Conservation (phyloP, 1,140 invertebrate genomes). For the Hylyphantes graminicola region DNA sequence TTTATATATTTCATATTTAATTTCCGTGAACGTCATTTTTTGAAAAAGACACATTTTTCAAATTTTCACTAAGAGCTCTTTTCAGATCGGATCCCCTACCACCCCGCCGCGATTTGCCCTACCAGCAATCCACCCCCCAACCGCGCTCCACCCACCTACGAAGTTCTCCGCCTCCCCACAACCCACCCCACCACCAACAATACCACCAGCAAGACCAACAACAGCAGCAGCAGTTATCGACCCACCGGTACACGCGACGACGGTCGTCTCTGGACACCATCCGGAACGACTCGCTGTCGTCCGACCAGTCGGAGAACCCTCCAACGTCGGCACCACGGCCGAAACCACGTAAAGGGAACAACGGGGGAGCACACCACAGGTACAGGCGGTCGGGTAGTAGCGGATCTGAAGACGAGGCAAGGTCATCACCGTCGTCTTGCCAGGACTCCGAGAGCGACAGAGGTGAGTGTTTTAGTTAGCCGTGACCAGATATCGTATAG, state of each 20-base stretch:
- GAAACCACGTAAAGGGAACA: slow-evolving; percentile 68
- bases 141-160: background rate
- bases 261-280: slow-evolving; percentile 29
- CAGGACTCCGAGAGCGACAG: slow-evolving; percentile 75
- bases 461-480: slow-evolving; percentile 61
- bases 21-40: background rate
- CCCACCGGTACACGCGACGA: slow-evolving; percentile 23
- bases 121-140: background rate
- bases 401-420: slow-evolving; percentile 93
- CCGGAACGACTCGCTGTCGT: slow-evolving; percentile 72
- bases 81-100: slow-evolving; percentile 17
- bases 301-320: slow-evolving; percentile 75
- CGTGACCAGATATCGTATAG: too few relatives aligned
- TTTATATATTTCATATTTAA: background rate
- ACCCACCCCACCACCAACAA: background rate
- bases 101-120: slow-evolving; percentile 1
- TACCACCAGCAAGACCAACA: background rate
- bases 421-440: slow-evolving; percentile 82
- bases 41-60: background rate
- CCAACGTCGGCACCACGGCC: slow-evolving; percentile 62
- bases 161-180: background rate
- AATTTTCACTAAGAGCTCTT: background rate
- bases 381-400: slow-evolving; percentile 80
- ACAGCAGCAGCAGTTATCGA: background rate
- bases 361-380: slow-evolving; percentile 68